A percentile compares a stretch with the other conserved stretches of the same genome.
phyloP scores from a whole-genome alignment of 2,888 invertebrate genomes.

The Empis stercorea region DNA sequence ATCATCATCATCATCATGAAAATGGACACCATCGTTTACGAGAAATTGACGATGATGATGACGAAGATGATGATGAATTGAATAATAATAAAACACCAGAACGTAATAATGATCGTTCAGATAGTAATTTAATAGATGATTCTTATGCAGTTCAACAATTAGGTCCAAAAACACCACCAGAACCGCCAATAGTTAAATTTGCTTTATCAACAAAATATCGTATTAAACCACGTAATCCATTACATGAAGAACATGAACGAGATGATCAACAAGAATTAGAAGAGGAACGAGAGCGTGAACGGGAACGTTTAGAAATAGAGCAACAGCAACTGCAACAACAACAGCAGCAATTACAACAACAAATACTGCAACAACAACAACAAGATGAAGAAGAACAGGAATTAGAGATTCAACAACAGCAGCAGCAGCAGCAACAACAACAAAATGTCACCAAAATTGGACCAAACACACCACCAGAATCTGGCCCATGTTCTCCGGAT shows the following conservation, averaged over 20 bases:
- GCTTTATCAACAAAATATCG: slow-evolving; percentile 39
- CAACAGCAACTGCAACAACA: slow-evolving; percentile 10
- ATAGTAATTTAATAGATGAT: slow-evolving; percentile 16
- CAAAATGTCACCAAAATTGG: slow-evolving; percentile 42
- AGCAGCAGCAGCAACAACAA: too few species aligned
- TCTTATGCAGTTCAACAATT: slow-evolving; percentile 33
- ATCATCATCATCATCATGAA: slow-evolving; percentile 14
- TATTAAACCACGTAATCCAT: slow-evolving; percentile 46
- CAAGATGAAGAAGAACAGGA: slow-evolving; percentile 27
- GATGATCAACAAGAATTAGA: slow-evolving; percentile 9
- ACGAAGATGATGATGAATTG: slow-evolving; percentile 17
- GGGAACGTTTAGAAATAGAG: neutral
- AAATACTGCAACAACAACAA: neutral
- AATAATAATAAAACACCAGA: slow-evolving; percentile 23
- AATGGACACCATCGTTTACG: slow-evolving; percentile 11
- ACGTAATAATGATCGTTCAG: neutral
- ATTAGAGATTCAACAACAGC: slow-evolving; percentile 12
- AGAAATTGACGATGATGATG: slow-evolving; percentile 13
- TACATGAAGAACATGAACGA: slow-evolving; percentile 39
- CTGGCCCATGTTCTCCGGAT: slow-evolving; percentile 61
- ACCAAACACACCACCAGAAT: slow-evolving; percentile 58
- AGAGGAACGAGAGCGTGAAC: slow-evolving; percentile 6
- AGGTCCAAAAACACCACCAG: slow-evolving; percentile 62
- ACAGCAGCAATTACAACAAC: slow-evolving; percentile 20
- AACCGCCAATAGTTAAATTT: slow-evolving; percentile 51